Conservation (phyloP, 2,113 vertebrate genomes). For the Ancistrus triradiatus region DNA sequence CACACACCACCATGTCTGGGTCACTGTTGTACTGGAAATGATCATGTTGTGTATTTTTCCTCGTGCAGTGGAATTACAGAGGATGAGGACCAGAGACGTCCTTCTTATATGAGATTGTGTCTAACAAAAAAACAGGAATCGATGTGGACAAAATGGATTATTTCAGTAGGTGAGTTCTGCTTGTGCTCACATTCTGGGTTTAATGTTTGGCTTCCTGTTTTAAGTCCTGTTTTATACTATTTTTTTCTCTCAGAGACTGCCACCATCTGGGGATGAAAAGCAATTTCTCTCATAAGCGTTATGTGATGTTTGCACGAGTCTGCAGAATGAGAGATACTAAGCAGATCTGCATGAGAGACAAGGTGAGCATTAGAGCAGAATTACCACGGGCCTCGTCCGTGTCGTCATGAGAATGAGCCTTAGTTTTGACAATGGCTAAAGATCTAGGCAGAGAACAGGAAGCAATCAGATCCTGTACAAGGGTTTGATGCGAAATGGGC, state of each 20-base stretch:
- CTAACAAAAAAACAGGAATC: background rate
- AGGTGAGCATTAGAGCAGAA: slow-evolving; percentile 1
- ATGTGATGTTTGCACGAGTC: slow-evolving; percentile 18
- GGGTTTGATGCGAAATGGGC: too few species aligned
- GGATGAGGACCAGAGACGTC: background rate
- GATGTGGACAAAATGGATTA: slow-evolving; percentile 27
- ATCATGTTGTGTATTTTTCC: background rate
- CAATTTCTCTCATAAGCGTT: slow-evolving; percentile 19
- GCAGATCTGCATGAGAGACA: slow-evolving; percentile 23
- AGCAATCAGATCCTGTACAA: too few species aligned
- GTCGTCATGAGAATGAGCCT: too few species aligned
- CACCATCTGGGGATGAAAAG: slow-evolving; percentile 18
- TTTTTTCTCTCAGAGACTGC: slow-evolving; percentile 1
- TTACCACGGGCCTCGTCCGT: too few species aligned
- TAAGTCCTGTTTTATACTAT: too few species aligned
- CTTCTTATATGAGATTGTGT: slow-evolving; percentile 8
- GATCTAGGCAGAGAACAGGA: too few species aligned
- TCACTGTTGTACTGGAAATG: too few species aligned
- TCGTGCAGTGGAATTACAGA: background rate
- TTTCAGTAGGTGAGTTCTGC: background rate
- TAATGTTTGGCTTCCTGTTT: background rate
- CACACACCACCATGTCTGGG: too few species aligned
- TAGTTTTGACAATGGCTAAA: too few species aligned
- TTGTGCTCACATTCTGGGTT: background rate
- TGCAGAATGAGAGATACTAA: background rate